Evolutionary conservation across 2,888 invertebrate genomes (phyloP).

Genomic region (Chelonus formosanus): DNA sequence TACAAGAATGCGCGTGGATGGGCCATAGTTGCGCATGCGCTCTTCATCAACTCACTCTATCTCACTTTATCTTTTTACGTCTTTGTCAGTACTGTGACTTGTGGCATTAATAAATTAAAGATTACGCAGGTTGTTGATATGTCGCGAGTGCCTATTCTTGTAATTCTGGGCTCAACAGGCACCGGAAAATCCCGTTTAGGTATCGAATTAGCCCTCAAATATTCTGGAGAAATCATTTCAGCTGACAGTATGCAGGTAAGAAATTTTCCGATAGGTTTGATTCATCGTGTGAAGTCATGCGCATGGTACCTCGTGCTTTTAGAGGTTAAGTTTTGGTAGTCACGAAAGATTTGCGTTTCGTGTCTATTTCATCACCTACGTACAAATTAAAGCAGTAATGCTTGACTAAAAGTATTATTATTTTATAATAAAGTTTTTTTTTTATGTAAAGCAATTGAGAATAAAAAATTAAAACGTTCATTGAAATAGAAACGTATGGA

Average conservation of each 20-base stretch:
- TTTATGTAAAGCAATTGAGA: no score
- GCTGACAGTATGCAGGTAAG: conserved; percentile 99
- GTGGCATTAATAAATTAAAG: conserved; percentile 3
- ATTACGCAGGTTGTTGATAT: conserved; percentile 42
- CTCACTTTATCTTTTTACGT: neutral
- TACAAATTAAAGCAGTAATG: no score
- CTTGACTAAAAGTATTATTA: no score
- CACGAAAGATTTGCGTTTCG: neutral
- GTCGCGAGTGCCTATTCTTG: conserved; percentile 77
- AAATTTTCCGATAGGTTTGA: conserved; percentile 17
- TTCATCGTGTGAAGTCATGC: conserved; percentile 1
- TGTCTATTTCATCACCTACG: no score
- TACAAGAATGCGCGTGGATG: neutral
- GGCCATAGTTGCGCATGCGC: conserved; percentile 37
- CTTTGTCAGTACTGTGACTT: neutral
- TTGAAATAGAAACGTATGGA: no score
- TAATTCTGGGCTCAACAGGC: conserved; percentile 95
- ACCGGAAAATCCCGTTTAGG: conserved; percentile 97
- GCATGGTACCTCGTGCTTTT: conserved; percentile 34
- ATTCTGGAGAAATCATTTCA: conserved; percentile 91
- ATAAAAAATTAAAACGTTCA: no score
- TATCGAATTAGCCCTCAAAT: conserved; percentile 86
- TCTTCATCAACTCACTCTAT: neutral
- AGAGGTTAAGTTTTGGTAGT: conserved; percentile 36
- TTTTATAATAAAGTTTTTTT: no score